Percentiles rank a stretch among this genome's conserved stretches.
phyloP scores from a whole-genome alignment of 2,888 invertebrate species.

The Cristatella mucedo region DNA sequence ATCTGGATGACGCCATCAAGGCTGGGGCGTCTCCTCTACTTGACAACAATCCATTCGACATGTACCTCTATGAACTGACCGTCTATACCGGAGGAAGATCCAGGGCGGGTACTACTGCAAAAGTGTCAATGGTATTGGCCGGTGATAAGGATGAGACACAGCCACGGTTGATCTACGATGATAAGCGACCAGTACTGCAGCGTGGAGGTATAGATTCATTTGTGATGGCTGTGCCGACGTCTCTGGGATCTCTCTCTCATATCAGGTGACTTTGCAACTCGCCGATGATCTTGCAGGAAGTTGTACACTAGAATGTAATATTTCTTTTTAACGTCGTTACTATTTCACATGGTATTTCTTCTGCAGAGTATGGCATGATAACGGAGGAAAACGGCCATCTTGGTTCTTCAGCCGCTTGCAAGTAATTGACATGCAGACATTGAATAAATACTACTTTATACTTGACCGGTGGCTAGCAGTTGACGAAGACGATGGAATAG shows the following conservation, averaged over 20 bases:
- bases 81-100: slow-evolving; percentile 24
- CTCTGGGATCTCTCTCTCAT: slow-evolving; percentile 14
- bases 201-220: slow-evolving; percentile 28
- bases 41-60: slow-evolving; percentile 29
- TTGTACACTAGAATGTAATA: too few relatives aligned
- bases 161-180: slow-evolving; percentile 19
- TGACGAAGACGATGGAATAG: slow-evolving; percentile 17
- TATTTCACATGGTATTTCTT: neutral
- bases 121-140: slow-evolving; percentile 23
- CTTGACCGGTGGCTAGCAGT: slow-evolving; percentile 15
- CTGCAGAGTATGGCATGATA: slow-evolving; percentile 25
- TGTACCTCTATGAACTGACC: slow-evolving; percentile 33
- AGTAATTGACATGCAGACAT: slow-evolving; percentile 22
- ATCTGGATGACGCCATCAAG: slow-evolving; percentile 16
- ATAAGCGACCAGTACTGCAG: slow-evolving; percentile 24
- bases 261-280: too few relatives aligned
- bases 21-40: slow-evolving; percentile 26
- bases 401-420: slow-evolving; percentile 25
- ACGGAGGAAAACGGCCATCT: slow-evolving; percentile 20
- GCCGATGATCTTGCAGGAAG: too few relatives aligned
- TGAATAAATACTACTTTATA: slow-evolving; percentile 17
- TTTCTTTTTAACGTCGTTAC: too few relatives aligned
- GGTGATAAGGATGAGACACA: slow-evolving; percentile 29
- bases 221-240: slow-evolving; percentile 23
- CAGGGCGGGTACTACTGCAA: slow-evolving; percentile 16